These are phyloP conservation scores for Teinopalpus imperialis DNA, from an alignment of 2,888 invertebrate genomes.

Conservation along the genomic window DNA sequence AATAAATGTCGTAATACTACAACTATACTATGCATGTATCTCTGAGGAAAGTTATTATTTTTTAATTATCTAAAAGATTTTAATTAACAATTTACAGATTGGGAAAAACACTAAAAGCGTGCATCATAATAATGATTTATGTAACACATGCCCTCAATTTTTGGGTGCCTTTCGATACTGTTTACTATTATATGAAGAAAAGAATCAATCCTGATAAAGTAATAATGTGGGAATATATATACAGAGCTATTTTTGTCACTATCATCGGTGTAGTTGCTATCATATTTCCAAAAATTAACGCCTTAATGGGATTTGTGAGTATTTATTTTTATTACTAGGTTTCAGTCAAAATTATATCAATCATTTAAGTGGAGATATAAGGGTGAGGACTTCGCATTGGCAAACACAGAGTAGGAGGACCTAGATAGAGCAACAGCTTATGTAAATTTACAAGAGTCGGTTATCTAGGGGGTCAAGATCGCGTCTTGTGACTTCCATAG, in stretches of 20 bases:
- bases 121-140: constrained; percentile 58
- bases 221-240: constrained; percentile 47
- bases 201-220: constrained; percentile 29
- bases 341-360: no score
- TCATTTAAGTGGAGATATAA: no score
- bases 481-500: no score
- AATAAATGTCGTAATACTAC: no score
- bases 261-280: constrained; percentile 45
- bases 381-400: no score
- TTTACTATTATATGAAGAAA: constrained; percentile 51
- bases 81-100: constrained; percentile 50
- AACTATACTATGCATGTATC: no score
- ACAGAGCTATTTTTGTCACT: constrained; percentile 44
- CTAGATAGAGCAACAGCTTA: no score
- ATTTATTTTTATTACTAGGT: constrained; percentile 14
- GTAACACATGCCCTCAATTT: constrained; percentile 63
- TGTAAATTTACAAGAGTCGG: no score
- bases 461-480: no score
- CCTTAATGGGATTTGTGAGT: constrained; percentile 70
- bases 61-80: no score
- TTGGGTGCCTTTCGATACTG: constrained; percentile 60
- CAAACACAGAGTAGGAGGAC: no score
- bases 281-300: constrained; percentile 53
- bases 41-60: no score
- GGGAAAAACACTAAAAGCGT: constrained; percentile 51